Conservation (phyloP, 2,113 vertebrate genomes). For the Noturus placidus region DNA sequence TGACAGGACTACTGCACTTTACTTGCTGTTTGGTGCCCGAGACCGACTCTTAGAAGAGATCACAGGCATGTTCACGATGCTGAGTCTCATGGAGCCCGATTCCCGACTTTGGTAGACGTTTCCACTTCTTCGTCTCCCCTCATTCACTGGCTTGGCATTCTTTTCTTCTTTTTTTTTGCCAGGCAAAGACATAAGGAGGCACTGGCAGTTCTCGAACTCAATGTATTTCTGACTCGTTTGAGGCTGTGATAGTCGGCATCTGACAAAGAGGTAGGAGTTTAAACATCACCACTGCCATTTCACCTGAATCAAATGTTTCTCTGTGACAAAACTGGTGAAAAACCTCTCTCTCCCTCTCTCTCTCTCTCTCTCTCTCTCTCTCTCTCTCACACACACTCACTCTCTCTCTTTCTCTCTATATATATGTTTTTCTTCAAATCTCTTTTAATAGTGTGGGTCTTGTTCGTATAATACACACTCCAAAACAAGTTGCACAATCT, state of each 20-base stretch:
- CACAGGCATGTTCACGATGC: constrained; percentile 39
- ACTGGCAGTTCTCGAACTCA: constrained; percentile 48
- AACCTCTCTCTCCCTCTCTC: not conserved
- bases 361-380: no score
- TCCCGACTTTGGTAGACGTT: constrained; percentile 40
- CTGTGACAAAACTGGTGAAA: not conserved
- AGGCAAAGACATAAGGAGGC: constrained; percentile 45
- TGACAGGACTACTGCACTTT: constrained; percentile 52
- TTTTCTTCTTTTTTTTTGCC: not conserved
- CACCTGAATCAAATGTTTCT: not conserved
- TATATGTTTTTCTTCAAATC: not conserved
- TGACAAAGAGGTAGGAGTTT: constrained; percentile 61
- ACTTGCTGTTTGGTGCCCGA: constrained; percentile 23
- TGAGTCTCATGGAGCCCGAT: constrained; percentile 54
- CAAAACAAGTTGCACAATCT: not conserved
- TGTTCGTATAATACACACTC: not conserved
- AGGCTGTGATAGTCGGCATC: constrained; percentile 60
- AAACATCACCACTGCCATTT: not conserved
- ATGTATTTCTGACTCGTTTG: constrained; percentile 61
- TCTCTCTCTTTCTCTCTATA: no score
- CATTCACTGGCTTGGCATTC: constrained; percentile 32
- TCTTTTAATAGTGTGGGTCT: not conserved
- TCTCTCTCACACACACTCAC: no score
- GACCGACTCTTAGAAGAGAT: constrained; percentile 36
- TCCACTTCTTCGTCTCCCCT: not conserved